Evolutionary conservation across 2,797 vertebrate species (phyloP).

Genomic region (Echiichthys vipera): DNA sequence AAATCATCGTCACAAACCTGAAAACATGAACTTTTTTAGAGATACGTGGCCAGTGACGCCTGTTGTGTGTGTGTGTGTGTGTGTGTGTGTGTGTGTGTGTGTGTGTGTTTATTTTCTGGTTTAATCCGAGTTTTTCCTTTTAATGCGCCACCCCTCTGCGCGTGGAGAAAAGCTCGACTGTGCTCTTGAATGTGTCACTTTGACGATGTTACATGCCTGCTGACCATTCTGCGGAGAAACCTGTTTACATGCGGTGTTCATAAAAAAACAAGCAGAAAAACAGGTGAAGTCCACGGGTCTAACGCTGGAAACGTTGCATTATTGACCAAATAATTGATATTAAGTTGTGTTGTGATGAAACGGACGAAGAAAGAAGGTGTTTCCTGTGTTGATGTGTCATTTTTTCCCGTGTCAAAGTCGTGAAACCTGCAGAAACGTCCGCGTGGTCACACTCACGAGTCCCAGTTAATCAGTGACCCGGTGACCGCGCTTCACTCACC

Average conservation of each 20-base stretch:
- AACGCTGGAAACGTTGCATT: too few relatives aligned
- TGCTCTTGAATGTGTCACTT: neutral
- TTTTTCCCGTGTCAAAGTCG: too few relatives aligned
- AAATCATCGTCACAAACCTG: too few relatives aligned
- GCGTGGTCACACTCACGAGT: conserved; percentile 52
- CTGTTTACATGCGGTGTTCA: neutral
- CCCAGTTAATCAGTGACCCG: conserved; percentile 55
- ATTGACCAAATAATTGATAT: too few relatives aligned
- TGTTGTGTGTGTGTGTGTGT: too few relatives aligned
- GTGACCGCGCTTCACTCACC: conserved; percentile 25
- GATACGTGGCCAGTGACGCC: too few relatives aligned
- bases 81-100: too few relatives aligned
- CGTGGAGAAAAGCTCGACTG: neutral
- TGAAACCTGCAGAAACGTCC: conserved; percentile 6
- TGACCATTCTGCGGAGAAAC: neutral
- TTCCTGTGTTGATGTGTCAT: neutral
- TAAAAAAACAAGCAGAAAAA: neutral
- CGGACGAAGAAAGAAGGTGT: too few relatives aligned
- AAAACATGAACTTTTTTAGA: too few relatives aligned
- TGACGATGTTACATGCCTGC: neutral
- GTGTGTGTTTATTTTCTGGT: neutral
- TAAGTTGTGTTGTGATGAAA: too few relatives aligned
- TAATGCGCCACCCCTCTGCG: neutral
- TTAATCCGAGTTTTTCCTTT: neutral
- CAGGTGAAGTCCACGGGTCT: too few relatives aligned